phyloP scores from a whole-genome alignment of 2,113 vertebrate species.

The Halichoerus grypus region DNA sequence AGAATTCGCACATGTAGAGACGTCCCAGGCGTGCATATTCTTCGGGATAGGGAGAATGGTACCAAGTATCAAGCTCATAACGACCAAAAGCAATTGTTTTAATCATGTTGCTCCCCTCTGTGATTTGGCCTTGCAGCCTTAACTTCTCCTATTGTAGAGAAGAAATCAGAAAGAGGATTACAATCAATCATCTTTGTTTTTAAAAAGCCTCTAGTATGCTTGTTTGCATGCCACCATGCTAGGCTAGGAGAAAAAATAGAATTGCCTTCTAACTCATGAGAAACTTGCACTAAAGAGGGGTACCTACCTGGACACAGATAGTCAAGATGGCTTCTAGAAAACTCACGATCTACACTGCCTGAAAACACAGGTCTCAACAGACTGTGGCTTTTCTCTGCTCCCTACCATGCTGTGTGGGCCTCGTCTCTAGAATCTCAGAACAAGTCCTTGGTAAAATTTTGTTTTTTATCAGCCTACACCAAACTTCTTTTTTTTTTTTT shows the following conservation, averaged over 20 bases:
- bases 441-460: background rate
- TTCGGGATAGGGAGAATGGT: constrained; percentile 99
- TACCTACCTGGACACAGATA: background rate
- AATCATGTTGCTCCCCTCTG: constrained; percentile 99
- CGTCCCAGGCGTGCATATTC: constrained; percentile 97
- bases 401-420: background rate
- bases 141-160: constrained; percentile 92
- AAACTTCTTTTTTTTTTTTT: background rate
- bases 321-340: background rate
- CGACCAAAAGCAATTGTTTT: constrained; percentile 99
- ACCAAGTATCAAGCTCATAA: constrained; percentile 99
- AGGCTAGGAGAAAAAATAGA: background rate
- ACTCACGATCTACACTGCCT: background rate
- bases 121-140: constrained; percentile 97
- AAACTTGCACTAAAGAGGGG: background rate
- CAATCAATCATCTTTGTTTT: background rate
- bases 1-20: constrained; percentile 99
- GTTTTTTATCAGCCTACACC: background rate
- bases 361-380: background rate
- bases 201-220: background rate
- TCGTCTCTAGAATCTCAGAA: background rate
- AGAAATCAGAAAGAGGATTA: background rate
- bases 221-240: background rate
- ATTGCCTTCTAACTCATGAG: background rate
- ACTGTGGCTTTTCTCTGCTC: background rate